These are phyloP conservation scores for Pyrrhia umbra DNA, from an alignment of 2,888 invertebrate genomes.

Conservation along the genomic window DNA sequence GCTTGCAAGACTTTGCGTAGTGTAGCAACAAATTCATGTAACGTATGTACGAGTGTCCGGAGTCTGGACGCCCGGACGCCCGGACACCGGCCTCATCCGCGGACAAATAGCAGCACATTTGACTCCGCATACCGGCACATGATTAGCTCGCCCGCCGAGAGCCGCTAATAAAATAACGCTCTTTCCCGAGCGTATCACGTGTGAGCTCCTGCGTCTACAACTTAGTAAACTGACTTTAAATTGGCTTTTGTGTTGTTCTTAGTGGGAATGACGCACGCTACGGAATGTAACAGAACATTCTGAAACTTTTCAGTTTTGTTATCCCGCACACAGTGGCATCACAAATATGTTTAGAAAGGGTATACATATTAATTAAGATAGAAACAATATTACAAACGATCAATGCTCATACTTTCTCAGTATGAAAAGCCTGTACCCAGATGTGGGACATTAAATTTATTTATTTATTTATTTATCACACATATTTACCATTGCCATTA, in stretches of 20 bases:
- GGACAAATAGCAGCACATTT: constrained; percentile 53
- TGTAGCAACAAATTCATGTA: constrained; percentile 11
- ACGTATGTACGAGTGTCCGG: constrained; percentile 20
- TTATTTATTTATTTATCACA: no score
- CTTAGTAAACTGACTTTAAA: background rate
- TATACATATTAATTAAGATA: no score
- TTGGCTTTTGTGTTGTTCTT: background rate
- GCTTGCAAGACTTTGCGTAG: background rate
- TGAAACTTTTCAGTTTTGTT: background rate
- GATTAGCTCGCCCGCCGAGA: constrained; percentile 46
- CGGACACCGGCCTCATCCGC: constrained; percentile 39
- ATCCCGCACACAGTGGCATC: background rate
- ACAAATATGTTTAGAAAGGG: background rate
- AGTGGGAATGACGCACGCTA: background rate
- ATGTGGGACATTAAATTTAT: no score
- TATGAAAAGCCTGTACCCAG: no score
- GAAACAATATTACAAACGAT: no score
- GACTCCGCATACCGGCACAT: constrained; percentile 44
- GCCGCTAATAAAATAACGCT: constrained; percentile 42
- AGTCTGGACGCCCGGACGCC: background rate
- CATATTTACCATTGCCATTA: no score
- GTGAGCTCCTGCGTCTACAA: background rate
- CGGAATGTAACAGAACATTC: background rate
- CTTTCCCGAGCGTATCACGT: background rate
- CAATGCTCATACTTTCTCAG: no score